Evolutionary conservation across 2,888 invertebrate species (phyloP).

Genomic region (Hemithea aestivaria): DNA sequence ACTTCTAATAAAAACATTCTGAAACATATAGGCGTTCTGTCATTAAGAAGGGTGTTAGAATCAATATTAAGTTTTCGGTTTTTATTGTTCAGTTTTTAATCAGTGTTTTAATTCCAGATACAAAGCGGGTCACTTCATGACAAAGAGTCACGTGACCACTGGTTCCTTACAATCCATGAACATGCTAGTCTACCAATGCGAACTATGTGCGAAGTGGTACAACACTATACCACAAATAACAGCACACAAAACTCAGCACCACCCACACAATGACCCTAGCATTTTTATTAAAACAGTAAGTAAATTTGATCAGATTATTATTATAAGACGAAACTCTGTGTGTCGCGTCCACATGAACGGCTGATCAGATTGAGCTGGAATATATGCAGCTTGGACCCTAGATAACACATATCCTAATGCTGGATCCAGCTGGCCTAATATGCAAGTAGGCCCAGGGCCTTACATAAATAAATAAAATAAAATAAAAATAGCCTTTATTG

Average conservation of each 20-base stretch:
- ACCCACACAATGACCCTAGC: conserved; percentile 45
- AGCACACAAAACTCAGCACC: conserved; percentile 55
- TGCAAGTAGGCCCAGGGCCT: too few relatives aligned
- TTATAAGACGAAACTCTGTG: not conserved
- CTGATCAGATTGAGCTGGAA: too few relatives aligned
- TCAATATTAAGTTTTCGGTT: too few relatives aligned
- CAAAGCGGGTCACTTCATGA: conserved; percentile 63
- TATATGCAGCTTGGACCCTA: too few relatives aligned
- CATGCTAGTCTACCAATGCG: conserved; percentile 64
- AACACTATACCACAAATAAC: conserved; percentile 46
- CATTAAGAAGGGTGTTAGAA: too few relatives aligned
- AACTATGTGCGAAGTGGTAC: conserved; percentile 60
- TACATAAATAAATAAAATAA: too few relatives aligned
- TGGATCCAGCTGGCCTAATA: too few relatives aligned
- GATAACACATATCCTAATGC: too few relatives aligned
- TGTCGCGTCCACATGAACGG: too few relatives aligned
- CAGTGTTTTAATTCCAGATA: conserved; percentile 45
- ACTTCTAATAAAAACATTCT: too few relatives aligned
- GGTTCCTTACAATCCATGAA: conserved; percentile 34
- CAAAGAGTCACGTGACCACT: conserved; percentile 46
- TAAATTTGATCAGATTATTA: not conserved
- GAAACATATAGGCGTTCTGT: too few relatives aligned
- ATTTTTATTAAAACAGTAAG: conserved; percentile 40
- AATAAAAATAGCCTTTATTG: too few relatives aligned
- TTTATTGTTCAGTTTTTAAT: not conserved